Conservation (phyloP, 1,140 invertebrate species). For the Cydia fagiglandana region DNA sequence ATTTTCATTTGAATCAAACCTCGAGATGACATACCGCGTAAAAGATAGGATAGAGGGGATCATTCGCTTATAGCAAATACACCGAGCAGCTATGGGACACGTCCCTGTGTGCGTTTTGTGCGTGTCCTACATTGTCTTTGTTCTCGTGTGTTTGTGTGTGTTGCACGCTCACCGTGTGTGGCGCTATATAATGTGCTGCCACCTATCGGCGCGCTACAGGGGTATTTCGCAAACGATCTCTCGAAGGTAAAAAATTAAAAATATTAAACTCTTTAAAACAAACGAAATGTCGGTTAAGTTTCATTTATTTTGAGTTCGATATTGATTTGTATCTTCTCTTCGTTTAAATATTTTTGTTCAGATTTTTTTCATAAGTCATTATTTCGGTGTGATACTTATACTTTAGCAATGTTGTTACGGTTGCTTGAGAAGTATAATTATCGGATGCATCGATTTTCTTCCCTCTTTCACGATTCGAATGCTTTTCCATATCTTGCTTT, state of each 20-base stretch:
- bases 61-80: slow-evolving; percentile 76
- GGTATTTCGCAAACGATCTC: slow-evolving; percentile 95
- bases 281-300: slow-evolving; percentile 68
- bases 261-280: slow-evolving; percentile 67
- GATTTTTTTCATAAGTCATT: slow-evolving; percentile 53
- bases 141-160: slow-evolving; percentile 80
- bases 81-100: slow-evolving; percentile 69
- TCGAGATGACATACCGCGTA: slow-evolving; percentile 10
- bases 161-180: slow-evolving; percentile 80
- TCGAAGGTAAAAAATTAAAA: slow-evolving; percentile 87
- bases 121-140: slow-evolving; percentile 79
- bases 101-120: slow-evolving; percentile 76
- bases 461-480: slow-evolving; percentile 73
- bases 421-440: slow-evolving; percentile 59
- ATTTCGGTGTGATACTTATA: slow-evolving; percentile 60
- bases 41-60: slow-evolving; percentile 23
- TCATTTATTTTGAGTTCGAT: slow-evolving; percentile 52
- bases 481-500: slow-evolving; percentile 76
- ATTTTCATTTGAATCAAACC: slow-evolving; percentile 46
- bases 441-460: slow-evolving; percentile 59
- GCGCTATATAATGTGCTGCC: slow-evolving; percentile 72
- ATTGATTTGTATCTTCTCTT: slow-evolving; percentile 45
- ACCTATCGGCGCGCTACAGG: slow-evolving; percentile 81
- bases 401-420: slow-evolving; percentile 39
- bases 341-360: slow-evolving; percentile 48